These are phyloP conservation scores for Plutomurus gul DNA, from an alignment of 1,140 invertebrate species.

Conservation along the genomic window DNA sequence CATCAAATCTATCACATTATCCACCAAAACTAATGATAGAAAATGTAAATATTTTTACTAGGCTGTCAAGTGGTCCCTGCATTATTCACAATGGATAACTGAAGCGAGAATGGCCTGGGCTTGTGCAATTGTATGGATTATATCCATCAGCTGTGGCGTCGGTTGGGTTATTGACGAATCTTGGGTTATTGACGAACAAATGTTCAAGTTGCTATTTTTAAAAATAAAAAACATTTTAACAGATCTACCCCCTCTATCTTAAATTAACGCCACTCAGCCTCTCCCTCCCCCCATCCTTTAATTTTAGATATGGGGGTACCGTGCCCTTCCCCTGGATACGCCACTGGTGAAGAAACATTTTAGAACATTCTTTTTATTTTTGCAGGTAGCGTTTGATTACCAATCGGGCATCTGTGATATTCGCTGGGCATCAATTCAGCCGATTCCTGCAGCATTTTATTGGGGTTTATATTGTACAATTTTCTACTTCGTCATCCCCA, in stretches of 20 bases:
- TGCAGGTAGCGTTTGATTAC: constrained; percentile 28
- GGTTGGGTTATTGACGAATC: not conserved
- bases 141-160: not conserved
- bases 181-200: not conserved
- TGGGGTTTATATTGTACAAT: constrained; percentile 27
- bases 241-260: too few relatives aligned
- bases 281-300: too few relatives aligned
- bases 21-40: too few relatives aligned
- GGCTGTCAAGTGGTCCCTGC: constrained; percentile 37
- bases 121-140: not conserved
- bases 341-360: too few relatives aligned
- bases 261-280: too few relatives aligned
- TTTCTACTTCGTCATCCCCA: constrained; percentile 10
- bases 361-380: not conserved
- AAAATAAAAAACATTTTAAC: too few relatives aligned
- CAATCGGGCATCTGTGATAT: constrained; percentile 31
- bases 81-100: constrained; percentile 36
- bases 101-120: not conserved
- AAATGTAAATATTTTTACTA: not conserved
- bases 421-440: not conserved
- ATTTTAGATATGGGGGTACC: not conserved
- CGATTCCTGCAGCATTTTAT: not conserved
- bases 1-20: not conserved
- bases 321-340: too few relatives aligned
- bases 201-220: too few relatives aligned